Evolutionary conservation across 2,113 vertebrate species (phyloP).

Genomic region (Hypocryptadius cinnamomeus): DNA sequence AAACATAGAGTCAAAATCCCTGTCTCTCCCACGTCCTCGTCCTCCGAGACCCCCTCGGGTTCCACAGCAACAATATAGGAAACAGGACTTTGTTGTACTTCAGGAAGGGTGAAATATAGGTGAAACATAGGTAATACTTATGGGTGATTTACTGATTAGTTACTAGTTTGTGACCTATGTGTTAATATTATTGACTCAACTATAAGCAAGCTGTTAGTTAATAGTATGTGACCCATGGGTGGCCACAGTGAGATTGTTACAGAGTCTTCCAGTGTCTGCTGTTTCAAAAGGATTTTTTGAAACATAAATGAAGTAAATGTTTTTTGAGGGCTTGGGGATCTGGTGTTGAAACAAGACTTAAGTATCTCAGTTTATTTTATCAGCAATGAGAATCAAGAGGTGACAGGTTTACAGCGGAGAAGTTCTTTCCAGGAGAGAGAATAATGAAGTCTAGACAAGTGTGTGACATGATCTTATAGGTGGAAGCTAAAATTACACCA

Average conservation of each 20-base stretch:
- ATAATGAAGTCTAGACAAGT: slow-evolving; percentile 4
- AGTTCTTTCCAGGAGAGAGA: slow-evolving; percentile 9
- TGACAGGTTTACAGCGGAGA: slow-evolving; percentile 4
- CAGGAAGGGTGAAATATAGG: background rate
- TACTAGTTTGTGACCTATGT: background rate
- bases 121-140: background rate
- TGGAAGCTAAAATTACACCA: slow-evolving; percentile 19
- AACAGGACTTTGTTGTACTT: background rate
- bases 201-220: background rate
- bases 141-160: background rate
- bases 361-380: slow-evolving; percentile 20
- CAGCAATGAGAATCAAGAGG: slow-evolving; percentile 22
- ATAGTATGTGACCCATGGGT: background rate
- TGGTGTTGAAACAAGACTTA: background rate
- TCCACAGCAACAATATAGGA: no score
- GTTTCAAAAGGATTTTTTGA: background rate
- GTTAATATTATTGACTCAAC: background rate
- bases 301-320: background rate
- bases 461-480: background rate
- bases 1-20: no score
- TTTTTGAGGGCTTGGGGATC: background rate
- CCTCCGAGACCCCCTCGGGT: no score
- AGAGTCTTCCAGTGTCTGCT: background rate
- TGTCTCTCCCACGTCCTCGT: no score
- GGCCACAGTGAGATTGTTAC: background rate